Percentiles rank a stretch among this genome's conserved stretches.
These are phyloP conservation scores for Nasonia vitripennis DNA, from an alignment of 1,140 invertebrate species.

Conservation along the genomic window DNA sequence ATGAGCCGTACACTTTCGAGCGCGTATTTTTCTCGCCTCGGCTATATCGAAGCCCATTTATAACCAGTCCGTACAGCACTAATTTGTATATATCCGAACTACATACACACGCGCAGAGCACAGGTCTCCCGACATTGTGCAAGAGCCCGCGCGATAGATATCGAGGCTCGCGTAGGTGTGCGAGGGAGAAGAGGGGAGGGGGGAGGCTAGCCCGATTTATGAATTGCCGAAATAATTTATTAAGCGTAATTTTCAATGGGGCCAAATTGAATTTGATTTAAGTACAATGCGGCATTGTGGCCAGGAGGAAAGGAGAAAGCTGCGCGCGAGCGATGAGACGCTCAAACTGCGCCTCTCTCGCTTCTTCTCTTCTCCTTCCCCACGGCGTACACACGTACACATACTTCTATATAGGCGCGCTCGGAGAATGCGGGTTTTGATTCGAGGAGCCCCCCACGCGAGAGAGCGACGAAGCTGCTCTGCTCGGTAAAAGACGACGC, in stretches of 20 bases:
- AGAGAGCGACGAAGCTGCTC: not conserved
- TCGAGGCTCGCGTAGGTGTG: slow-evolving; percentile 51
- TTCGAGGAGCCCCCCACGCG: slow-evolving; percentile 53
- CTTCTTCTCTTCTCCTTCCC: not conserved
- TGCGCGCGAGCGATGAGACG: slow-evolving; percentile 62
- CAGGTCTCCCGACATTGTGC: not conserved
- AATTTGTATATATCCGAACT: slow-evolving; percentile 43
- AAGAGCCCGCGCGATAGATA: not conserved
- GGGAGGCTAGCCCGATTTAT: slow-evolving; percentile 66
- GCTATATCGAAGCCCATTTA: slow-evolving; percentile 26
- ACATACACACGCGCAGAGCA: not conserved
- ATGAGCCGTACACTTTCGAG: slow-evolving; percentile 18
- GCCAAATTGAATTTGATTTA: slow-evolving; percentile 77
- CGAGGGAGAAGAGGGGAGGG: not conserved
- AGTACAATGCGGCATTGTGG: slow-evolving; percentile 73
- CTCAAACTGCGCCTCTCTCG: slow-evolving; percentile 39
- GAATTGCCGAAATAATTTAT: slow-evolving; percentile 76
- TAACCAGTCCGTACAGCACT: not conserved
- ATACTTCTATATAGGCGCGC: no score
- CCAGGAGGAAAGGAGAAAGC: slow-evolving; percentile 48
- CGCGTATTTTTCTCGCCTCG: not conserved
- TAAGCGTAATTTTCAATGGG: slow-evolving; percentile 75
- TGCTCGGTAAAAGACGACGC: slow-evolving; percentile 64
- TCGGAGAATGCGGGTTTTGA: slow-evolving; percentile 34
- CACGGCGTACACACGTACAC: no score